phyloP scores from a whole-genome alignment of 2,888 invertebrate species.

The Sarcophaga subvicina region DNA sequence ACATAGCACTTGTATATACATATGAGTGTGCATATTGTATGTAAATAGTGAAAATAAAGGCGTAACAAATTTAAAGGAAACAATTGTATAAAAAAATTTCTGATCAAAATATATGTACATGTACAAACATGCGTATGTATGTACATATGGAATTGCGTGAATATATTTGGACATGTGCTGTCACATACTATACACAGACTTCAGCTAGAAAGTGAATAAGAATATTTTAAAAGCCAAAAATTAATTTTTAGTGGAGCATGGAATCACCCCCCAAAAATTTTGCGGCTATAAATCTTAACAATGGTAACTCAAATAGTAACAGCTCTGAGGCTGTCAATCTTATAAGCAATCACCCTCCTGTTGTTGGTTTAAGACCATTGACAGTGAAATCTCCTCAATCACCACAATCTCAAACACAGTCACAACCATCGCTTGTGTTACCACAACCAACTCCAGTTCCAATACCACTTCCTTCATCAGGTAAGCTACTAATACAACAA shows the following conservation, averaged over 20 bases:
- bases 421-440: not conserved
- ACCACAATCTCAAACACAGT: not conserved
- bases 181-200: no score
- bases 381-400: not conserved
- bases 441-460: slow-evolving; percentile 16
- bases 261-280: slow-evolving; percentile 48
- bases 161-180: no score
- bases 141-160: no score
- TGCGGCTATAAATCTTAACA: slow-evolving; percentile 23
- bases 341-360: slow-evolving; percentile 21
- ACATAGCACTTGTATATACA: no score
- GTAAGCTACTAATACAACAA: not conserved
- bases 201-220: no score
- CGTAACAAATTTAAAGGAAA: no score
- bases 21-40: not conserved
- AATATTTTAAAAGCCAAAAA: no score
- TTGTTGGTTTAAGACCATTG: slow-evolving; percentile 31
- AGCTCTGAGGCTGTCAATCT: slow-evolving; percentile 46
- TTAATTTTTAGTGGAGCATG: slow-evolving; percentile 34
- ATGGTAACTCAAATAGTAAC: slow-evolving; percentile 50
- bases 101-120: not conserved
- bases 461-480: slow-evolving; percentile 48
- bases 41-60: no score
- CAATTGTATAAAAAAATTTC: no score
- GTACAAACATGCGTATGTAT: not conserved